These are phyloP conservation scores for Marisa cornuarietis DNA, from an alignment of 1,140 invertebrate genomes.

Conservation along the genomic window DNA sequence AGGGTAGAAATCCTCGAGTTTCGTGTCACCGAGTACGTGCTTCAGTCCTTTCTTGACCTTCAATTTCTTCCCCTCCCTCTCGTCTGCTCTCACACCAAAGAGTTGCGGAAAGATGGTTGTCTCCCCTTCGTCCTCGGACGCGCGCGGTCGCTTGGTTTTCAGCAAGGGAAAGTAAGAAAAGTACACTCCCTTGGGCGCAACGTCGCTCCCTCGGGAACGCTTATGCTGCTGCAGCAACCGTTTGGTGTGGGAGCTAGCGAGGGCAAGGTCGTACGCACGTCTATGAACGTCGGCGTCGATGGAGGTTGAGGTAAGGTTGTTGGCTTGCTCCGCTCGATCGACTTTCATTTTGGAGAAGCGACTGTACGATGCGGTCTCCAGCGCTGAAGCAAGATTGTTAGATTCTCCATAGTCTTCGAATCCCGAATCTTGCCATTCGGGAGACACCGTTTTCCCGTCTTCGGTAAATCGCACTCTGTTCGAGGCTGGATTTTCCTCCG, in stretches of 20 bases:
- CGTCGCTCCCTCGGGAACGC: not conserved
- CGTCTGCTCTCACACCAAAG: constrained; percentile 14
- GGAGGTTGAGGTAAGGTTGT: not conserved
- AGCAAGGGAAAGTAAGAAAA: constrained; percentile 26
- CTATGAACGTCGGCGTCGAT: constrained; percentile 20
- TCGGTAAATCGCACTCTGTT: no score
- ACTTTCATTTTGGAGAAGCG: no score
- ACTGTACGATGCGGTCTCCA: no score
- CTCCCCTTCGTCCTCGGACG: not conserved
- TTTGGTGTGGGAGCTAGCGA: constrained; percentile 11
- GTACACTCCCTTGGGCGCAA: not conserved
- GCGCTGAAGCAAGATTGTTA: no score
- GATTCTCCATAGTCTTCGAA: no score
- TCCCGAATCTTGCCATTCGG: no score
- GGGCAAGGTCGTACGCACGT: constrained; percentile 24
- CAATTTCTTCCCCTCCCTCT: constrained; percentile 11
- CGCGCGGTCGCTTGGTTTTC: not conserved
- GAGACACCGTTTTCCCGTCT: no score
- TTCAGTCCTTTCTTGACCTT: constrained; percentile 33
- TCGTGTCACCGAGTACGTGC: constrained; percentile 25
- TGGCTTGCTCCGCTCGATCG: no score
- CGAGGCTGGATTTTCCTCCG: no score
- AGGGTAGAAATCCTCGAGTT: constrained; percentile 27
- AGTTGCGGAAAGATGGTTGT: not conserved
- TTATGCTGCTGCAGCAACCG: not conserved